Evolutionary conservation across 2,888 invertebrate species (phyloP).

Genomic region (Chloromyia formosa): DNA sequence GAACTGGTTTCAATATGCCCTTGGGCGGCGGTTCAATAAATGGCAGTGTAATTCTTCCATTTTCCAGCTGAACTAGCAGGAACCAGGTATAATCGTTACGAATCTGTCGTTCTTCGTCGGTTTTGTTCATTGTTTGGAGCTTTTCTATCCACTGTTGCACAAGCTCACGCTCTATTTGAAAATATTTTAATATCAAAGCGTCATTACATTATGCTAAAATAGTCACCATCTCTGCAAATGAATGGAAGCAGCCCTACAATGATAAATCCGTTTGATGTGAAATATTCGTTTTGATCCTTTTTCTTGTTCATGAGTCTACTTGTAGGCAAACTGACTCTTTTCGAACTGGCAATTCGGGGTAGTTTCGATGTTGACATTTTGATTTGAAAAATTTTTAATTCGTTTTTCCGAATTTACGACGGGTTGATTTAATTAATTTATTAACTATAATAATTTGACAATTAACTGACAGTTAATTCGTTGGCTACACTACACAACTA

Average conservation of each 20-base stretch:
- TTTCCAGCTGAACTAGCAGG: slow-evolving; percentile 50
- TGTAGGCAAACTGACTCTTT: too few relatives aligned
- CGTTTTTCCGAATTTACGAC: too few relatives aligned
- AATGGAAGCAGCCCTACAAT: slow-evolving; percentile 44
- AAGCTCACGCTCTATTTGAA: slow-evolving; percentile 30
- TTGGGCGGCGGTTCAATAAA: slow-evolving; percentile 47
- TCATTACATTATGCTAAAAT: too few relatives aligned
- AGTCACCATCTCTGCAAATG: slow-evolving; percentile 43
- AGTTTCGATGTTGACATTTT: too few relatives aligned
- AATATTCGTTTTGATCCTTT: slow-evolving; percentile 46
- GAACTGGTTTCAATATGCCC: slow-evolving; percentile 38
- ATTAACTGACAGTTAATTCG: too few relatives aligned
- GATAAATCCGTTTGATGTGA: slow-evolving; percentile 37
- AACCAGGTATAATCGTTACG: slow-evolving; percentile 51
- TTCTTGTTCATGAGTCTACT: too few relatives aligned
- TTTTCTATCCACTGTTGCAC: slow-evolving; percentile 47
- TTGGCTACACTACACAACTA: too few relatives aligned
- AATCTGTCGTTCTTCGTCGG: slow-evolving; percentile 42
- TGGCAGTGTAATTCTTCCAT: slow-evolving; percentile 46
- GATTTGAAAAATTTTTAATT: not conserved
- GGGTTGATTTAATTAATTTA: too few relatives aligned
- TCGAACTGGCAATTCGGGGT: too few relatives aligned
- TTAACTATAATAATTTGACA: too few relatives aligned
- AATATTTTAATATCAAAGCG: too few relatives aligned
- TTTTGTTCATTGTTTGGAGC: slow-evolving; percentile 37